Percentiles rank a stretch among this genome's conserved stretches.
These are phyloP conservation scores for Drosophila bipectinata DNA, from an alignment of 1,140 invertebrate species.

Conservation along the genomic window DNA sequence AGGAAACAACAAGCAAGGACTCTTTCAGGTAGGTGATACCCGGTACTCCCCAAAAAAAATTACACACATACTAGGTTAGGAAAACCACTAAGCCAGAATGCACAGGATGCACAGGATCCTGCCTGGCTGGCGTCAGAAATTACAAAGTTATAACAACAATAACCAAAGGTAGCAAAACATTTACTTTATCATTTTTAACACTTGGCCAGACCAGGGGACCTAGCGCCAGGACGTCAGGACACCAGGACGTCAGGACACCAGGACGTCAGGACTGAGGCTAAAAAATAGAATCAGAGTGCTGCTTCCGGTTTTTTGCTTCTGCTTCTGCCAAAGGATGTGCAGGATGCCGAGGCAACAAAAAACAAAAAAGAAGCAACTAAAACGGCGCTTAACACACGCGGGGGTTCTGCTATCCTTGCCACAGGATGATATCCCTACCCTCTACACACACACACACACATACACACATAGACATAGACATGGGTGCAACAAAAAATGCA, in stretches of 20 bases:
- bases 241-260: neutral
- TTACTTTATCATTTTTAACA: slow-evolving; percentile 77
- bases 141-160: slow-evolving; percentile 80
- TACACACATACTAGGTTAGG: neutral
- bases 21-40: neutral
- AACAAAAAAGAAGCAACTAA: slow-evolving; percentile 60
- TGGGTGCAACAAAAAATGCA: slow-evolving; percentile 38
- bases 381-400: slow-evolving; percentile 66
- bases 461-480: slow-evolving; percentile 34
- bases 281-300: neutral
- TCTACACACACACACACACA: too few relatives aligned
- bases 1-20: slow-evolving; percentile 3
- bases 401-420: slow-evolving; percentile 21
- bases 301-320: slow-evolving; percentile 13
- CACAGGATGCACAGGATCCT: neutral
- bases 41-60: neutral
- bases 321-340: slow-evolving; percentile 10
- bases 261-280: neutral
- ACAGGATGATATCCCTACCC: neutral
- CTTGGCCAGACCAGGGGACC: slow-evolving; percentile 23
- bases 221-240: neutral
- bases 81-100: neutral
- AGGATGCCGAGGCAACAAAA: neutral
- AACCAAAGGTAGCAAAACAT: slow-evolving; percentile 68
- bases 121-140: slow-evolving; percentile 54